phyloP scores from a whole-genome alignment of 2,888 invertebrate genomes.

The Charanyca ferruginea region DNA sequence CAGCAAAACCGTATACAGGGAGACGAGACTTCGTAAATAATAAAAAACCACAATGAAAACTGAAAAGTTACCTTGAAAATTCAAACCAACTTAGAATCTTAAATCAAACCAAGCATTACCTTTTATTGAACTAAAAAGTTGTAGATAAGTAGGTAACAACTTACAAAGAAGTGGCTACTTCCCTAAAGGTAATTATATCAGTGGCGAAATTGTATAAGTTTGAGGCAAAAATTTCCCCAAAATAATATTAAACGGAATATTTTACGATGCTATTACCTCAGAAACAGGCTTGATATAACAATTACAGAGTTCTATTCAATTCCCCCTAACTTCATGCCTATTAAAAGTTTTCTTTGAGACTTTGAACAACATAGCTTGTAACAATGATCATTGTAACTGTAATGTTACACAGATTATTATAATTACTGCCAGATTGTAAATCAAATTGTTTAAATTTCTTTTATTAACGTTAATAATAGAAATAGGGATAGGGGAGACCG shows the following conservation, averaged over 20 bases:
- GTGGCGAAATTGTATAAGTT: conserved; percentile 73
- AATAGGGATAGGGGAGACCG: no score
- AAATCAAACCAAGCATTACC: conserved; percentile 56
- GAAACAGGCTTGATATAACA: conserved; percentile 73
- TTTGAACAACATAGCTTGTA: conserved; percentile 77
- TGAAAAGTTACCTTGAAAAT: conserved; percentile 14
- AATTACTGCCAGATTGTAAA: conserved; percentile 71
- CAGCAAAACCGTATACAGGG: background rate
- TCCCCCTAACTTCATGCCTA: conserved; percentile 80
- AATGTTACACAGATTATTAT: conserved; percentile 80
- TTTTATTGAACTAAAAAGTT: conserved; percentile 66
- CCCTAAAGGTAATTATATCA: conserved; percentile 67
- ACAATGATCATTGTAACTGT: conserved; percentile 81
- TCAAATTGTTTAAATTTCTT: conserved; percentile 64
- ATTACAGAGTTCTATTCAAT: conserved; percentile 80
- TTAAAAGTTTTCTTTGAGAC: conserved; percentile 84
- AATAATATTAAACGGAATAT: conserved; percentile 74
- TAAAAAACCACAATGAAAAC: conserved; percentile 5
- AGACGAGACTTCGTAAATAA: background rate
- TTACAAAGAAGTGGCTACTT: conserved; percentile 63
- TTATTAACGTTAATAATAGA: conserved; percentile 31
- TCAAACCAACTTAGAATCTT: conserved; percentile 27
- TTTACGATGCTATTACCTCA: conserved; percentile 75
- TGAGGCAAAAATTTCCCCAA: conserved; percentile 72
- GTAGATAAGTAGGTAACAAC: conserved; percentile 55